Percentiles rank a stretch among this genome's conserved stretches.
phyloP scores from a whole-genome alignment of 2,888 invertebrate species.

The Cosmopolites sordidus region DNA sequence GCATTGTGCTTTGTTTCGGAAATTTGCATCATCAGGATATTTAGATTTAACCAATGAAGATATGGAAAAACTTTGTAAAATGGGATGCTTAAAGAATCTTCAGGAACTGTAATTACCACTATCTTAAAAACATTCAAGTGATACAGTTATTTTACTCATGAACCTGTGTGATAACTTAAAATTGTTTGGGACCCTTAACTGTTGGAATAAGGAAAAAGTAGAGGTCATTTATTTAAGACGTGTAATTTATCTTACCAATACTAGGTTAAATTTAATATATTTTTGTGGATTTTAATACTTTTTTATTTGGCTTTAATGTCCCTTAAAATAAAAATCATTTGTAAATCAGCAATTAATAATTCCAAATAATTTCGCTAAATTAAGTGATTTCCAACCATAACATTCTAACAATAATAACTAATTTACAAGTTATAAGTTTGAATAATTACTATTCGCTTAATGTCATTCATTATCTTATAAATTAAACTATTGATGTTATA shows the following conservation, averaged over 20 bases:
- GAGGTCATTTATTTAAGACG: slow-evolving; percentile 26
- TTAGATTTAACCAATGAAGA: slow-evolving; percentile 17
- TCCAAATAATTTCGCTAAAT: too few species aligned
- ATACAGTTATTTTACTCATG: slow-evolving; percentile 22
- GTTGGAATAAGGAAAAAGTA: slow-evolving; percentile 23
- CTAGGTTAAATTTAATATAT: slow-evolving; percentile 20
- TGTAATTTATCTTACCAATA: slow-evolving; percentile 23
- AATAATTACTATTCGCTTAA: too few species aligned
- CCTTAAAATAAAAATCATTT: too few species aligned
- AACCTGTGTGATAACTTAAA: slow-evolving; percentile 23
- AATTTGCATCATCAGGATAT: slow-evolving; percentile 20
- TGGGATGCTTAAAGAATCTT: slow-evolving; percentile 11
- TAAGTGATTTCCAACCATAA: too few species aligned
- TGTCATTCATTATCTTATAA: too few species aligned
- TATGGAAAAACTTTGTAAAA: slow-evolving; percentile 13
- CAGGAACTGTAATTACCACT: slow-evolving; percentile 22
- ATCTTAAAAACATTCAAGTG: slow-evolving; percentile 17
- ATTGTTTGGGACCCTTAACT: slow-evolving; percentile 21
- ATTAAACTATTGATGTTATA: too few species aligned
- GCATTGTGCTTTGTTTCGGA: slow-evolving; percentile 11
- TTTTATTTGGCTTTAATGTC: too few species aligned
- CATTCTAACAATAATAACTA: too few species aligned
- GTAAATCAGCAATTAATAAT: too few species aligned
- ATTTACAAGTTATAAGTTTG: too few species aligned
- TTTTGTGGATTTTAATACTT: slow-evolving; percentile 22